Percentiles rank a stretch among this genome's conserved stretches.
Evolutionary conservation across 2,797 vertebrate genomes (phyloP).

Genomic region (Channallabes apus): DNA sequence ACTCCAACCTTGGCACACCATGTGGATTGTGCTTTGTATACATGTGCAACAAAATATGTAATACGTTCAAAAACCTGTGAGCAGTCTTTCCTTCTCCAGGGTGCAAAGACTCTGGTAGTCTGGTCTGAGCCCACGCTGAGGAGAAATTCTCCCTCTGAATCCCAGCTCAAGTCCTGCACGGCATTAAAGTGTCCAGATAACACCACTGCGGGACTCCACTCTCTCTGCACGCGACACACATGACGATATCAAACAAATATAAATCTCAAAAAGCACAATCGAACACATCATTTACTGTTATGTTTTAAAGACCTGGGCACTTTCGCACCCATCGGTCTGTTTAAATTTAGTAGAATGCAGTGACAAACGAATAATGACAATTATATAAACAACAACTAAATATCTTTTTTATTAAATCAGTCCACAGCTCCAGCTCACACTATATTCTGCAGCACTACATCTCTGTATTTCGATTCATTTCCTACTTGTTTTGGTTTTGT

Average conservation of each 20-base stretch:
- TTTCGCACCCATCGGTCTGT: background rate
- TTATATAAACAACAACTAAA: background rate
- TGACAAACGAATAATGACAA: background rate
- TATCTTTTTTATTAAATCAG: background rate
- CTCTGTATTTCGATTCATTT: no score
- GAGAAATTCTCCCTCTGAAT: constrained; percentile 93
- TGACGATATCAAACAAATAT: background rate
- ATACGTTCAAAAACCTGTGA: constrained; percentile 70
- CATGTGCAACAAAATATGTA: background rate
- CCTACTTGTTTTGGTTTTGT: background rate
- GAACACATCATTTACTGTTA: background rate
- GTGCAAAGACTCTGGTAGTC: constrained; percentile 90
- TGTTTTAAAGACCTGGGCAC: no score
- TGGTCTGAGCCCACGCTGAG: constrained; percentile 91
- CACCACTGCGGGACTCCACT: constrained; percentile 87
- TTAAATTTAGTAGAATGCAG: background rate
- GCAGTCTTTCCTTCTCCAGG: constrained; percentile 81
- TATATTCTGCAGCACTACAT: no score
- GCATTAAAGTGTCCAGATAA: constrained; percentile 92
- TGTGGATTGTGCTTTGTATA: background rate
- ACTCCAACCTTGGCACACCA: background rate
- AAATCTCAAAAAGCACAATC: background rate
- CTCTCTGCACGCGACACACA: constrained; percentile 68
- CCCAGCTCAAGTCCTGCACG: constrained; percentile 92
- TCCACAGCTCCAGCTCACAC: background rate